A percentile compares a stretch with the other conserved stretches of the same genome.
Evolutionary conservation across 1,140 invertebrate species (phyloP).

Genomic region (Drosophila equinoxialis): DNA sequence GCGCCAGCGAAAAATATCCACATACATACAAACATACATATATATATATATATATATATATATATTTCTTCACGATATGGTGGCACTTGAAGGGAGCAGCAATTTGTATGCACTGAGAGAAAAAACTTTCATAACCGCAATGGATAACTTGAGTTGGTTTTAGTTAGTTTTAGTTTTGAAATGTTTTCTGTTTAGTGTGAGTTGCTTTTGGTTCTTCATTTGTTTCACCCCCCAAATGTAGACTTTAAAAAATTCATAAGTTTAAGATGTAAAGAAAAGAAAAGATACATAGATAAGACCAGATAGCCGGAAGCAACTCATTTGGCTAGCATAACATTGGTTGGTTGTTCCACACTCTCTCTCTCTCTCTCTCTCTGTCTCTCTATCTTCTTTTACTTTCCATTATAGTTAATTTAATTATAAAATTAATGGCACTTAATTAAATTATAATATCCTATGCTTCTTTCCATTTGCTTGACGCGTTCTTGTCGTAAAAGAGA

Average conservation of each 20-base stretch:
- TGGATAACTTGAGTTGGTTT: not conserved
- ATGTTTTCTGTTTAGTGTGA: not conserved
- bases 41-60: conserved; percentile 27
- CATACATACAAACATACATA: not conserved
- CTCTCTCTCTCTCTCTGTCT: not conserved
- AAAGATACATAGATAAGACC: not conserved
- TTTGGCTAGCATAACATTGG: conserved; percentile 26
- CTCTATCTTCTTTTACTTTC: not conserved
- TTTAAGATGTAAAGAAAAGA: conserved; percentile 11
- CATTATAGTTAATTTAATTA: conserved; percentile 54
- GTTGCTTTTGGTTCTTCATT: too few species aligned
- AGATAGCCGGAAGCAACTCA: conserved; percentile 11
- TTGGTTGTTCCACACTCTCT: conserved; percentile 10
- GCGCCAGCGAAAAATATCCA: conserved; percentile 24
- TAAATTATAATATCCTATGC: conserved; percentile 46
- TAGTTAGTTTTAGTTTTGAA: not conserved
- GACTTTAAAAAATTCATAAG: conserved; percentile 36
- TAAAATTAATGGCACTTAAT: conserved; percentile 51
- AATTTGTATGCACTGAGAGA: conserved; percentile 19
- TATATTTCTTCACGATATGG: conserved; percentile 23
- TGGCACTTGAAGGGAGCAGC: conserved; percentile 7
- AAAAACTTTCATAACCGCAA: not conserved
- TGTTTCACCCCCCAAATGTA: conserved; percentile 9
- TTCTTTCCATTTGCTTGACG: conserved; percentile 35
- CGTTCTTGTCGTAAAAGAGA: conserved; percentile 24